phyloP scores from a whole-genome alignment of 2,888 invertebrate genomes.

The Papilio elwesi region DNA sequence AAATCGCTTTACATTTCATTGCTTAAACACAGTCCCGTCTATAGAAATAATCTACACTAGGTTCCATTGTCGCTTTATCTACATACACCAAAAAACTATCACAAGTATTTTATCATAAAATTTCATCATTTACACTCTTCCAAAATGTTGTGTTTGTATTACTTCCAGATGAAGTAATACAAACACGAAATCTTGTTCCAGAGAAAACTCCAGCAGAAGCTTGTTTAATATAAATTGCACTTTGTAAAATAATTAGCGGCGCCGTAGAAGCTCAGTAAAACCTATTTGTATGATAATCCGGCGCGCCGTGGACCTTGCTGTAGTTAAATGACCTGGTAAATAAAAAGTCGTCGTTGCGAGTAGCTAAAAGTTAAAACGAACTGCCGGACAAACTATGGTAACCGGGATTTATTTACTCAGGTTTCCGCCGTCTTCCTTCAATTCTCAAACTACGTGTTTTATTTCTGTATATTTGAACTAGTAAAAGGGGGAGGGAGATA shows the following conservation, averaged over 20 bases:
- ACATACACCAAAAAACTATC: not conserved
- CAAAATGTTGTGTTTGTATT: no score
- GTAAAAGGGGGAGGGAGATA: no score
- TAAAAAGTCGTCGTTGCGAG: constrained; percentile 9
- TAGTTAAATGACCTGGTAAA: constrained; percentile 11
- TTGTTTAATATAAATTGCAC: constrained; percentile 26
- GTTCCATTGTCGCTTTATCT: no score
- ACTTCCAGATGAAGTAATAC: constrained; percentile 15
- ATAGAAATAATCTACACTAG: no score
- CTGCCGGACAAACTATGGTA: constrained; percentile 14
- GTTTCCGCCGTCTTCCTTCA: constrained; percentile 3
- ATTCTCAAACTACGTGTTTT: not conserved
- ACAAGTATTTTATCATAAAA: not conserved
- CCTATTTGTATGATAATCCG: constrained; percentile 25
- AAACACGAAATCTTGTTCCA: constrained; percentile 1
- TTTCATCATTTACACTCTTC: not conserved
- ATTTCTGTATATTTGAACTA: no score
- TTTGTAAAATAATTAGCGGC: constrained; percentile 25
- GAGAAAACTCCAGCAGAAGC: constrained; percentile 17
- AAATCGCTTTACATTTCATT: no score
- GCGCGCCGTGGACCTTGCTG: constrained; percentile 7
- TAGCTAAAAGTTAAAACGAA: constrained; percentile 11
- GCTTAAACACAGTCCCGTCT: no score
- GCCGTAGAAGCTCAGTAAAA: constrained; percentile 8
- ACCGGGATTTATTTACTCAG: constrained; percentile 2